A percentile compares a stretch with the other conserved stretches of the same genome.
Evolutionary conservation across 2,888 invertebrate species (phyloP).

Genomic region (Drosophila demipolita): DNA sequence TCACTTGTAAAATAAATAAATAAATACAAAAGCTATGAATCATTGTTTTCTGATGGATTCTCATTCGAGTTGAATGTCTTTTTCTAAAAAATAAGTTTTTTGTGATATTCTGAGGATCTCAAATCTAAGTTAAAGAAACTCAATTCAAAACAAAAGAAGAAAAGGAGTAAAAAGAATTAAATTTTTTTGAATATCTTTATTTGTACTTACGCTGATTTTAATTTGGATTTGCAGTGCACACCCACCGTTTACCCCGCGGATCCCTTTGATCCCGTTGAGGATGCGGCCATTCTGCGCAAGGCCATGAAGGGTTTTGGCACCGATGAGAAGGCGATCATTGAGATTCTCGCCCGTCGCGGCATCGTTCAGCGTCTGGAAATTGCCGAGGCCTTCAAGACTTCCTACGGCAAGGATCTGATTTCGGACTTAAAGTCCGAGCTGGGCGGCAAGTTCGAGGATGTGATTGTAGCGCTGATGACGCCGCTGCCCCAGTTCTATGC

Average conservation of each 20-base stretch:
- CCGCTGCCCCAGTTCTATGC: slow-evolving; percentile 96
- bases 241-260: slow-evolving; percentile 95
- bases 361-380: slow-evolving; percentile 96
- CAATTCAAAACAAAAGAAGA: background rate
- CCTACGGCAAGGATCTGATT: slow-evolving; percentile 94
- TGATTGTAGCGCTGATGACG: slow-evolving; percentile 95
- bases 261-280: slow-evolving; percentile 93
- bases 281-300: slow-evolving; percentile 93
- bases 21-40: background rate
- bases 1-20: slow-evolving; percentile 13
- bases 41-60: background rate
- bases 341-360: slow-evolving; percentile 94
- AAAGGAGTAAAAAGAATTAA: background rate
- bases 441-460: slow-evolving; percentile 95
- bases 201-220: background rate
- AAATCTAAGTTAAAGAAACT: background rate
- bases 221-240: slow-evolving; percentile 88
- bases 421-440: slow-evolving; percentile 95
- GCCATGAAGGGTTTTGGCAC: slow-evolving; percentile 98
- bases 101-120: background rate
- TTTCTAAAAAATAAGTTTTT: background rate
- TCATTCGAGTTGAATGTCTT: background rate
- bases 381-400: slow-evolving; percentile 95
- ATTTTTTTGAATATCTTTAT: background rate
- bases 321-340: slow-evolving; percentile 96